These are phyloP conservation scores for Papilio helenus DNA, from an alignment of 1,140 invertebrate species.

Conservation along the genomic window DNA sequence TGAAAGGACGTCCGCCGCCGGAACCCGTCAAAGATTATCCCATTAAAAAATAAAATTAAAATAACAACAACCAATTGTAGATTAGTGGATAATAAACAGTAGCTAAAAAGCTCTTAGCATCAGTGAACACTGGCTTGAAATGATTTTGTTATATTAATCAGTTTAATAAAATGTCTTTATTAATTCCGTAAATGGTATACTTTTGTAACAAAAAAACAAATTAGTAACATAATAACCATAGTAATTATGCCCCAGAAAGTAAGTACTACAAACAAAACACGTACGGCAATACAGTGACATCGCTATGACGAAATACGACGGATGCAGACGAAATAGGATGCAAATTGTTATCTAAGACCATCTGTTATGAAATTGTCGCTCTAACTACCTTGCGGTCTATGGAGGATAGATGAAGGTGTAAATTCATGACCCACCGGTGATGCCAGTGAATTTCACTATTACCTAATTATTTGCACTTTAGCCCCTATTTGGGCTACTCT, in stretches of 20 bases:
- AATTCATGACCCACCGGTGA: conserved; percentile 55
- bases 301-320: conserved; percentile 39
- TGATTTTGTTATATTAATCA: background rate
- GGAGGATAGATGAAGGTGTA: conserved; percentile 57
- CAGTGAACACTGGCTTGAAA: background rate
- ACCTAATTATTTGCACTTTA: conserved; percentile 67
- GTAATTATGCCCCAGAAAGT: background rate
- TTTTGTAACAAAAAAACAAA: background rate
- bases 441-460: conserved; percentile 65
- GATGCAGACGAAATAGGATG: conserved; percentile 42
- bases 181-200: background rate
- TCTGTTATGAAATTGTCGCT: conserved; percentile 44
- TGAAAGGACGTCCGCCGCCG: conserved; percentile 50
- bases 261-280: background rate
- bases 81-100: background rate
- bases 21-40: conserved; percentile 63
- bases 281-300: background rate
- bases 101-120: background rate
- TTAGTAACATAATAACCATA: background rate
- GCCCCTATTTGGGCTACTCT: conserved; percentile 54
- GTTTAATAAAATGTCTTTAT: background rate
- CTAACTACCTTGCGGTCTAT: conserved; percentile 42
- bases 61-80: background rate
- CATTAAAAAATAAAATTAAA: conserved; percentile 58
- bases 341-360: conserved; percentile 59